A percentile compares a stretch with the other conserved stretches of the same genome.
Conservation (phyloP, 2,888 invertebrate species). For the Philereme vetulata region DNA sequence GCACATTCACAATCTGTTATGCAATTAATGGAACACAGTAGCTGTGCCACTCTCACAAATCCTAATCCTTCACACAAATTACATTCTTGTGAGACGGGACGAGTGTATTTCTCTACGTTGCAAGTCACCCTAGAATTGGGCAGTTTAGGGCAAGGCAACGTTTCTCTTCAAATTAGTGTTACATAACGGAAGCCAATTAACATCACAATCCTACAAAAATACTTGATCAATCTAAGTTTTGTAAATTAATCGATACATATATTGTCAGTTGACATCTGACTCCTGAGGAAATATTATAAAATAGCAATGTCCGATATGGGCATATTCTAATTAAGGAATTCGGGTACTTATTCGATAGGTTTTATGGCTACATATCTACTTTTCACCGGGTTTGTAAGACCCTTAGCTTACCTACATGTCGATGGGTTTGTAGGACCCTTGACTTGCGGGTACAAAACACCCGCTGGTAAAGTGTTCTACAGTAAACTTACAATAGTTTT, state of each 20-base stretch:
- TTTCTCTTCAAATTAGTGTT: constrained; percentile 50
- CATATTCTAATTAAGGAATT: constrained; percentile 19
- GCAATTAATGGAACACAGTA: constrained; percentile 6
- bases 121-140: constrained; percentile 43
- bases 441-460: too few relatives aligned
- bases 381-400: too few relatives aligned
- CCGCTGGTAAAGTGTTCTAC: too few relatives aligned
- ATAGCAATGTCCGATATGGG: constrained; percentile 19
- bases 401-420: too few relatives aligned
- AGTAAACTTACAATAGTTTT: constrained; percentile 13
- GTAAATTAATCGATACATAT: constrained; percentile 34
- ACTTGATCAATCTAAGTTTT: constrained; percentile 43
- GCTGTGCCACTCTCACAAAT: too few relatives aligned
- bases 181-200: constrained; percentile 60
- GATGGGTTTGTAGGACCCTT: too few relatives aligned
- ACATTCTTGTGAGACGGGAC: background rate
- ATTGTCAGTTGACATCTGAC: constrained; percentile 25
- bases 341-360: constrained; percentile 14
- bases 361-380: constrained; percentile 18
- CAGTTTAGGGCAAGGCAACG: constrained; percentile 68
- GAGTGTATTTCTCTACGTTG: constrained; percentile 47
- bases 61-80: too few relatives aligned
- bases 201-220: constrained; percentile 61
- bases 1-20: constrained; percentile 40
- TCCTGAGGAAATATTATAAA: constrained; percentile 18